These are phyloP conservation scores for Zygothrica quintamaculata DNA, from an alignment of 2,888 invertebrate species.

Conservation along the genomic window DNA sequence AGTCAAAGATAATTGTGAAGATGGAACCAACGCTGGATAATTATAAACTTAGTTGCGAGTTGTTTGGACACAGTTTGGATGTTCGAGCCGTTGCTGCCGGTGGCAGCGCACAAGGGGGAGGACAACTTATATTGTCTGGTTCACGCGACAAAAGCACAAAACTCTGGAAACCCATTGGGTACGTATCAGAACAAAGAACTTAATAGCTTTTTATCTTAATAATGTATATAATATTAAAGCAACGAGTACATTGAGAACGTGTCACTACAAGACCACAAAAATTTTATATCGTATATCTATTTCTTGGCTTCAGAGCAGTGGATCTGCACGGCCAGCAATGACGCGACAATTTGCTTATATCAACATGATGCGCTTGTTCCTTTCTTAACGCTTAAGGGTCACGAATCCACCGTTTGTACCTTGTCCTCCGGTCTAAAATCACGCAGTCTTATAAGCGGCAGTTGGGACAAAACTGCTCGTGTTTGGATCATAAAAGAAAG, in stretches of 20 bases:
- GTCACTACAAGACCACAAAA: constrained; percentile 91
- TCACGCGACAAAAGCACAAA: constrained; percentile 95
- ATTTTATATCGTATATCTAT: constrained; percentile 93
- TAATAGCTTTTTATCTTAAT: not conserved
- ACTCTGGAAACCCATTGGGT: constrained; percentile 92
- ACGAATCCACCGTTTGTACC: constrained; percentile 86
- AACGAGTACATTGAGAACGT: constrained; percentile 88
- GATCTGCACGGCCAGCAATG: constrained; percentile 95
- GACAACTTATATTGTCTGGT: constrained; percentile 90
- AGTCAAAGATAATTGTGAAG: constrained; percentile 23
- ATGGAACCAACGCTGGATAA: constrained; percentile 83
- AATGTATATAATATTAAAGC: constrained; percentile 82
- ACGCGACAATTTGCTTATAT: constrained; percentile 92
- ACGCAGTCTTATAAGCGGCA: constrained; percentile 91
- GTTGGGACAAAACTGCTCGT: constrained; percentile 96
- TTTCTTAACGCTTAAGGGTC: constrained; percentile 90
- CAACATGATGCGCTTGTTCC: constrained; percentile 89
- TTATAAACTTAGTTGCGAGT: constrained; percentile 92
- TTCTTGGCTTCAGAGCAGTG: constrained; percentile 90
- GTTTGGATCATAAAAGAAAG: constrained; percentile 89
- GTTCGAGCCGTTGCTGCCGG: constrained; percentile 89
- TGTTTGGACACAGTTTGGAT: constrained; percentile 93
- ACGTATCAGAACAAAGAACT: constrained; percentile 26
- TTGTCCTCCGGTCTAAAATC: constrained; percentile 85
- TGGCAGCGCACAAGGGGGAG: constrained; percentile 86